A percentile compares a stretch with the other conserved stretches of the same genome.
Conservation (phyloP, 2,888 invertebrate genomes). For the Amphipyra berbera region DNA sequence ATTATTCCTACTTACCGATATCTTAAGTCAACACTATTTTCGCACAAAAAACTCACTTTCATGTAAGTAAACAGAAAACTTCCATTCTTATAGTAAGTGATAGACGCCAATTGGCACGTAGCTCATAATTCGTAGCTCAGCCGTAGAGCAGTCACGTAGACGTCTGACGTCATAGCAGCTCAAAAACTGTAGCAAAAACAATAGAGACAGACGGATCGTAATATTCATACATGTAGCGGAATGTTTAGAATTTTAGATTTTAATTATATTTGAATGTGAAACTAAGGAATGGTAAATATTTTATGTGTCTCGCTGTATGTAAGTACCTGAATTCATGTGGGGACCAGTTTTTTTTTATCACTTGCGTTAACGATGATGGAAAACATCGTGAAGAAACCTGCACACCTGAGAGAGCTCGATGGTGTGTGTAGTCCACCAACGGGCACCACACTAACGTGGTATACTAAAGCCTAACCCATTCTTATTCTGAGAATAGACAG, state of each 20-base stretch:
- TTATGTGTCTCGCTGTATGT: too few relatives aligned
- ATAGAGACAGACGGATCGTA: slow-evolving; percentile 26
- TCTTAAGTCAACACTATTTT: neutral
- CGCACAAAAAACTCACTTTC: neutral
- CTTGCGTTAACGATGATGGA: too few relatives aligned
- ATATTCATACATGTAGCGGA: neutral
- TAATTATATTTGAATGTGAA: too few relatives aligned
- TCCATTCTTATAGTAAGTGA: neutral
- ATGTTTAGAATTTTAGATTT: neutral
- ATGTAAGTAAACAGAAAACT: neutral
- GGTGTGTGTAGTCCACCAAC: too few relatives aligned
- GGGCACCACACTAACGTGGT: too few relatives aligned
- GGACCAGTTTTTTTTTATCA: too few relatives aligned
- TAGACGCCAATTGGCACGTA: slow-evolving; percentile 24
- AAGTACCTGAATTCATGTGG: too few relatives aligned
- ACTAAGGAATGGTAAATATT: too few relatives aligned
- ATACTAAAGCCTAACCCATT: too few relatives aligned
- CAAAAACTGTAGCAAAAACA: slow-evolving; percentile 45
- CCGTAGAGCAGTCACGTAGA: slow-evolving; percentile 38
- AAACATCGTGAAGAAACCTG: too few relatives aligned
- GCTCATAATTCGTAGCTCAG: slow-evolving; percentile 25
- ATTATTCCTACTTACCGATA: neutral
- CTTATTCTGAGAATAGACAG: too few relatives aligned
- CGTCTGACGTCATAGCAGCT: slow-evolving; percentile 37
- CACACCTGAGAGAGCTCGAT: too few relatives aligned